Base-by-base conservation (phyloP, 2,113 vertebrate genomes). In the Vidua macroura region DNA sequence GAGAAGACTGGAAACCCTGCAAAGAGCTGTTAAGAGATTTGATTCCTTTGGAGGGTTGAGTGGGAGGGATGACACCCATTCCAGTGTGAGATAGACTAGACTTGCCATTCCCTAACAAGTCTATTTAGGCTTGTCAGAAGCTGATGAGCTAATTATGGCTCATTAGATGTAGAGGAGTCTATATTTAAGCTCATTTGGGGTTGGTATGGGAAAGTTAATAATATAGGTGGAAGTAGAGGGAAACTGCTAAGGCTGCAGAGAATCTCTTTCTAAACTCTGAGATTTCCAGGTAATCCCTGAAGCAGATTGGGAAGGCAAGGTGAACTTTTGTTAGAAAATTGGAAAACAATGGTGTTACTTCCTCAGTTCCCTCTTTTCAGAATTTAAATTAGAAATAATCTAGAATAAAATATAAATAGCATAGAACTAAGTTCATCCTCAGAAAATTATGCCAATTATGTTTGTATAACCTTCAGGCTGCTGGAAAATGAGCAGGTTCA, bases 121-220 rank as follows among this genome's bases (percentile, higher is more conserved):
- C 90, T 90, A 59, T 92, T 92, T 90, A 81, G 85, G 17, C 72
- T 86, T 92, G 74, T 91, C 94, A 94, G 82, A 83, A 72, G 60
- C 8, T 88, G 83, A 95, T 88, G 83, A 88, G 83, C 23, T 92
- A 93, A 95, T 93, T 92, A 90, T 49, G 64, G 72, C 62, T 92
- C 46, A 68, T 95, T 90, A 96, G 56, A 53, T 35, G 10, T 41
- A 49, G 44, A 92, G 48, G 64, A 95, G 80, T 91, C 85, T 88
- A 83, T 78, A 93, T 86, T 94, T 92, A 92, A 93, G 72, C 52
- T 90, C 64, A 70, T 68, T 94, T 92, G 72, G 83, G 39, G 27
- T 77, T 73, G 48, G 56, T 44, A 74, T 83, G 41, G 60, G 75
- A 49, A 70, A 88, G 56, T 67, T 95, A 95, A 87, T 90, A 69